These are phyloP conservation scores for Macroteleia sp. DNA, from an alignment of 2,888 invertebrate genomes.

Conservation along the genomic window DNA sequence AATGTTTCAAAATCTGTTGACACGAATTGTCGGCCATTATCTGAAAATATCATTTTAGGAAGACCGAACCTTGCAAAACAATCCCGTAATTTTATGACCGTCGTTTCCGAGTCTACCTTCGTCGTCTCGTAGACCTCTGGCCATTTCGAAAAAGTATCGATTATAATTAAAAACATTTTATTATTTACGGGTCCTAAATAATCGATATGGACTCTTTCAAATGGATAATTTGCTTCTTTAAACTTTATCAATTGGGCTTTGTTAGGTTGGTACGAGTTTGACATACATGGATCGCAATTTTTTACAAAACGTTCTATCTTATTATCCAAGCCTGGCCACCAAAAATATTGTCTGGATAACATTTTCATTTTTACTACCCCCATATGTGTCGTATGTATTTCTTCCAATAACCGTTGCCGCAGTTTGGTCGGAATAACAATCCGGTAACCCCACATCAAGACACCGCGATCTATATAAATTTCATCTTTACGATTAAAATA, in stretches of 20 bases:
- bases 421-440: too few relatives aligned
- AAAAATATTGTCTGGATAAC: too few relatives aligned
- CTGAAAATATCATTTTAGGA: constrained; percentile 47
- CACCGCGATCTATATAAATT: too few relatives aligned
- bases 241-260: constrained; percentile 55
- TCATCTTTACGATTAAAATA: too few relatives aligned
- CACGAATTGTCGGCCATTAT: constrained; percentile 62
- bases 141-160: constrained; percentile 66
- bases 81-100: constrained; percentile 49
- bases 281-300: constrained; percentile 56
- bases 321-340: too few relatives aligned
- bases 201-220: constrained; percentile 62
- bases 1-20: too few relatives aligned
- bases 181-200: constrained; percentile 61
- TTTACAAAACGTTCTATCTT: constrained; percentile 49
- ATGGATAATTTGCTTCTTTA: constrained; percentile 53
- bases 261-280: constrained; percentile 49
- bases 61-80: constrained; percentile 61
- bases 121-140: constrained; percentile 63
- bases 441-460: too few relatives aligned
- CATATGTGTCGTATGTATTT: too few relatives aligned
- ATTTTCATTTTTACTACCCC: too few relatives aligned
- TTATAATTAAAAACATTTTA: constrained; percentile 60
- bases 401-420: too few relatives aligned
- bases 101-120: constrained; percentile 33